phyloP scores from a whole-genome alignment of 2,888 invertebrate genomes.

The Lamproptera curius region DNA sequence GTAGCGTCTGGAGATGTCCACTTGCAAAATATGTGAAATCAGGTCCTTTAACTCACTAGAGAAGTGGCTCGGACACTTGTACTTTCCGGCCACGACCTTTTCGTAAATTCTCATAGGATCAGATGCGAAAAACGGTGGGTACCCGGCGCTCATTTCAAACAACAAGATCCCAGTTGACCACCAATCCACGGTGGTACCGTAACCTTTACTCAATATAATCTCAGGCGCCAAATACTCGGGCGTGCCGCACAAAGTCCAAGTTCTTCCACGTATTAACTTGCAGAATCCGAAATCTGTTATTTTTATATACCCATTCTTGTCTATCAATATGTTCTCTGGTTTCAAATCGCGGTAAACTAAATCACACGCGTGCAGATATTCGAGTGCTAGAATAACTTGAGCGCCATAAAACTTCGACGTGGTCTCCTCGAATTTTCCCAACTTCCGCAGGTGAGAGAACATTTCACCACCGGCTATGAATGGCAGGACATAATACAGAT shows the following conservation, averaged over 20 bases:
- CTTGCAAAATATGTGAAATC: slow-evolving; percentile 86
- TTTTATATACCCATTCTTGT: slow-evolving; percentile 86
- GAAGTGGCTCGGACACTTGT: slow-evolving; percentile 89
- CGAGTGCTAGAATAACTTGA: slow-evolving; percentile 92
- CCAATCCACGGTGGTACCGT: slow-evolving; percentile 96
- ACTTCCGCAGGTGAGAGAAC: slow-evolving; percentile 85
- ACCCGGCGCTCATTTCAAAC: slow-evolving; percentile 94
- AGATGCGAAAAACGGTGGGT: slow-evolving; percentile 95
- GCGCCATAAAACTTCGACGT: slow-evolving; percentile 92
- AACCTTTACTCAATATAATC: slow-evolving; percentile 93
- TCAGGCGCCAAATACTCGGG: slow-evolving; percentile 98
- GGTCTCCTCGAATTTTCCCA: slow-evolving; percentile 83
- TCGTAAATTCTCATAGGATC: slow-evolving; percentile 97
- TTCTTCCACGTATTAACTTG: slow-evolving; percentile 86
- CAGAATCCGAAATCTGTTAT: slow-evolving; percentile 97
- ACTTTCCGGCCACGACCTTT: slow-evolving; percentile 94
- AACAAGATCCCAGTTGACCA: slow-evolving; percentile 95
- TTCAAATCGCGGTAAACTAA: slow-evolving; percentile 94
- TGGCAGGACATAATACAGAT: slow-evolving; percentile 89
- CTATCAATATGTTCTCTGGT: slow-evolving; percentile 94
- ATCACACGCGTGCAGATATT: slow-evolving; percentile 93
- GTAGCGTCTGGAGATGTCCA: slow-evolving; percentile 77
- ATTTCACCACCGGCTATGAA: slow-evolving; percentile 92
- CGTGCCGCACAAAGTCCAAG: slow-evolving; percentile 96
- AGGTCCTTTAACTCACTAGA: slow-evolving; percentile 89